phyloP scores from a whole-genome alignment of 2,113 vertebrate species.

The Paraplagusia blochii region DNA sequence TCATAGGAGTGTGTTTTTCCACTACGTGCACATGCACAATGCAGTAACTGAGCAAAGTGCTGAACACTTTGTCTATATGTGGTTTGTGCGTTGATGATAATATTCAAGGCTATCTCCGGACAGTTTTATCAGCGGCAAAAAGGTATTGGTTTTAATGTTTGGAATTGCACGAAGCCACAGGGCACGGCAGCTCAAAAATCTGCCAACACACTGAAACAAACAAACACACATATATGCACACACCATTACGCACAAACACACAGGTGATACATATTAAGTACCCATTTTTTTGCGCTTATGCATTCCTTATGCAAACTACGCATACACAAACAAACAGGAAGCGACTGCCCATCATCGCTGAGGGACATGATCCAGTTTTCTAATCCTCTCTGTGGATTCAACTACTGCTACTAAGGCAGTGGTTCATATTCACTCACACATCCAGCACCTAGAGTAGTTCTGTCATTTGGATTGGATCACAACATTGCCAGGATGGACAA shows the following conservation, averaged over 20 bases:
- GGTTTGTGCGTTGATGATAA: conserved; percentile 42
- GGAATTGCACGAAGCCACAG: conserved; percentile 60
- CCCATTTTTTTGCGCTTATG: not conserved
- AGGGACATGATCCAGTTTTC: conserved; percentile 28
- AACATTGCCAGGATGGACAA: no score
- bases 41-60: not conserved
- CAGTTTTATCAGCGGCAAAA: conserved; percentile 67
- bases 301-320: not conserved
- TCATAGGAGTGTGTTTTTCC: conserved; percentile 60
- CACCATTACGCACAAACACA: not conserved
- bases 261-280: conserved; percentile 13
- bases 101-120: conserved; percentile 66
- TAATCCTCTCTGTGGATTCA: conserved; percentile 46
- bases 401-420: conserved; percentile 26
- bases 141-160: conserved; percentile 68
- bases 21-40: conserved; percentile 20
- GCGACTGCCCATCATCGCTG: conserved; percentile 42
- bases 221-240: conserved; percentile 7
- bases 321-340: conserved; percentile 6
- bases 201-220: conserved; percentile 33
- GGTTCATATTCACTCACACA: conserved; percentile 36
- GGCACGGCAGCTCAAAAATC: conserved; percentile 64
- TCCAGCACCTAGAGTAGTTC: no score
- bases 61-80: conserved; percentile 26
- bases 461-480: no score